phyloP scores from a whole-genome alignment of 2,797 vertebrate genomes.

The Remorina albescens region DNA sequence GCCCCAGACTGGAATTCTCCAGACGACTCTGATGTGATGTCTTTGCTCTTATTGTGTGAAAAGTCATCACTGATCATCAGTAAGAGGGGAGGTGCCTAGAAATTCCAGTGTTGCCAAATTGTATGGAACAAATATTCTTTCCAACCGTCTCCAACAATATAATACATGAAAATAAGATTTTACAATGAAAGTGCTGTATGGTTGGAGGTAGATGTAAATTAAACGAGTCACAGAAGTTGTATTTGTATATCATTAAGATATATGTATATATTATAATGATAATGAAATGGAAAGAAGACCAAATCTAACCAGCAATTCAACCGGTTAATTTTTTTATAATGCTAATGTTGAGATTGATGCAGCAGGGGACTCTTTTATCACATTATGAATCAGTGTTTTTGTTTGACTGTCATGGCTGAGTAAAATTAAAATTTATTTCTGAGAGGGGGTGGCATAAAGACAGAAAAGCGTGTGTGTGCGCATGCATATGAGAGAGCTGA shows the following conservation, averaged over 20 bases:
- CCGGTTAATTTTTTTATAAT: slow-evolving; percentile 28
- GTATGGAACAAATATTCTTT: background rate
- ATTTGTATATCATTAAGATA: too few relatives aligned
- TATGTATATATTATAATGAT: too few relatives aligned
- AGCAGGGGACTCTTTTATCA: slow-evolving; percentile 31
- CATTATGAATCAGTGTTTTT: slow-evolving; percentile 70
- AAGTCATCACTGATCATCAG: background rate
- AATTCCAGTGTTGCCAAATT: background rate
- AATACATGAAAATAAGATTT: background rate
- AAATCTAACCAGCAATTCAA: background rate
- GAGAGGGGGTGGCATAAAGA: slow-evolving; percentile 6
- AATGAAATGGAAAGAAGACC: slow-evolving; percentile 12
- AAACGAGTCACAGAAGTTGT: background rate
- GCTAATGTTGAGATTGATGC: slow-evolving; percentile 35
- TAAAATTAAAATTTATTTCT: slow-evolving; percentile 28
- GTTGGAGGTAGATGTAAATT: background rate
- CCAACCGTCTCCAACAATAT: background rate
- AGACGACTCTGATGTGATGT: background rate
- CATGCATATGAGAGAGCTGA: background rate
- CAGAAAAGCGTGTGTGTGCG: background rate
- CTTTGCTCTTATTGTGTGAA: background rate
- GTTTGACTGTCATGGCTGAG: slow-evolving; percentile 51
- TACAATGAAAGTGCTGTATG: background rate
- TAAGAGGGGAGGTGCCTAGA: background rate
- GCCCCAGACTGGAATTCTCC: background rate